These are phyloP conservation scores for Ecdyonurus torrentis DNA, from an alignment of 2,888 invertebrate genomes.

Conservation along the genomic window DNA sequence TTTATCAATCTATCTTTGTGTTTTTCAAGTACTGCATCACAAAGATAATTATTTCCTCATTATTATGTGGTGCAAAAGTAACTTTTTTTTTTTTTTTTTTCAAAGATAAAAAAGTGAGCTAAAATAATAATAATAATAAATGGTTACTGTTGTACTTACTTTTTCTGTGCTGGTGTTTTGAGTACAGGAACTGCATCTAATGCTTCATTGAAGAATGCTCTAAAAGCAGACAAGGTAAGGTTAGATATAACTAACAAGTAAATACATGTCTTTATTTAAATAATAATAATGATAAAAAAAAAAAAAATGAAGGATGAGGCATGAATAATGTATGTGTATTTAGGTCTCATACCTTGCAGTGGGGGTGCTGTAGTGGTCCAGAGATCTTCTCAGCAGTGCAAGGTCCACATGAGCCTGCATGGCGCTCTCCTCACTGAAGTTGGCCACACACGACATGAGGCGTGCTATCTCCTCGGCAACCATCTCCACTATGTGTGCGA, in stretches of 20 bases:
- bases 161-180: conserved; percentile 37
- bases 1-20: too few relatives aligned
- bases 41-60: conserved; percentile 13
- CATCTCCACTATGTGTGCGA: conserved; percentile 66
- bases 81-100: too few relatives aligned
- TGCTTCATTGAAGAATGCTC: conserved; percentile 66
- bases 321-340: too few relatives aligned
- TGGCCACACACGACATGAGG: conserved; percentile 58
- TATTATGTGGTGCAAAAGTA: background rate
- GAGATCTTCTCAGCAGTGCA: conserved; percentile 44
- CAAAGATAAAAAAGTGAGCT: too few relatives aligned
- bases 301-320: too few relatives aligned
- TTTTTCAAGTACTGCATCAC: too few relatives aligned
- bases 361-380: conserved; percentile 43
- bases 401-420: conserved; percentile 69
- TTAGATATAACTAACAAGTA: too few relatives aligned
- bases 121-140: too few relatives aligned
- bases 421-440: conserved; percentile 49
- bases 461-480: conserved; percentile 85
- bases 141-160: conserved; percentile 14
- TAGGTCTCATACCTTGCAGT: conserved; percentile 50
- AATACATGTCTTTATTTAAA: too few relatives aligned
- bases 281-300: conserved; percentile 8
- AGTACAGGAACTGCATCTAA: conserved; percentile 56
- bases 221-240: too few relatives aligned